Percentiles rank a stretch among this genome's conserved stretches.
phyloP scores from a whole-genome alignment of 2,113 vertebrate species.

The Rhizomys pruinosus region DNA sequence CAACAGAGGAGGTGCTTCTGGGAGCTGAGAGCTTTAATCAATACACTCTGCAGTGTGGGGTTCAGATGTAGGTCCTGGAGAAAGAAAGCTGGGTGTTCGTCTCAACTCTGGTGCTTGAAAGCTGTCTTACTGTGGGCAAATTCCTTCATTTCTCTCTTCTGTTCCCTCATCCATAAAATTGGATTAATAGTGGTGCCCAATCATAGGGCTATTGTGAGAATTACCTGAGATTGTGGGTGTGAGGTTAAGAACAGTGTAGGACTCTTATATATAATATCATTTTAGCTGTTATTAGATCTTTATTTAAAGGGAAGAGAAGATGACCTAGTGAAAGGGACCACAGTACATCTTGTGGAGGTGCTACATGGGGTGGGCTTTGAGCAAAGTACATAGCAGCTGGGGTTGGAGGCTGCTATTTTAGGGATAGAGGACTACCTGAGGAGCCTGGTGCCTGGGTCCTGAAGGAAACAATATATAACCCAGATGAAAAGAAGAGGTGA shows the following conservation, averaged over 20 bases:
- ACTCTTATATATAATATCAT: background rate
- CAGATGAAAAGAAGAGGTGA: background rate
- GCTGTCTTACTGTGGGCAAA: background rate
- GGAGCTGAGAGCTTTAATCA: background rate
- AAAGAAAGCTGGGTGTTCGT: background rate
- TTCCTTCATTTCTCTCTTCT: conserved; percentile 31
- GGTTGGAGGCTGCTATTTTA: no score
- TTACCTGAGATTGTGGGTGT: background rate
- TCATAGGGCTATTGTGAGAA: background rate
- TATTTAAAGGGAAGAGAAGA: conserved; percentile 18
- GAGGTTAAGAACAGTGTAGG: background rate
- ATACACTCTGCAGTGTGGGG: background rate
- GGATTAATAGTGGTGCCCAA: background rate
- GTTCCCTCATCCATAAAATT: conserved; percentile 37
- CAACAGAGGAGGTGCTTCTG: background rate
- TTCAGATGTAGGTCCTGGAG: background rate
- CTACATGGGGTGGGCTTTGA: background rate
- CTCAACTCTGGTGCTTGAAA: background rate
- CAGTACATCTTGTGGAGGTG: background rate
- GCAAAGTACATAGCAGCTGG: background rate
- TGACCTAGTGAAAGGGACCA: background rate
- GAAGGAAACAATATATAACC: background rate
- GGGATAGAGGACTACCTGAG: background rate
- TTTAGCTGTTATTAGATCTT: background rate
- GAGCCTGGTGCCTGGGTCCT: background rate